Percentiles rank a stretch among this genome's conserved stretches.
Conservation (phyloP, 2,888 invertebrate genomes). For the Heterodera filipjevi region DNA sequence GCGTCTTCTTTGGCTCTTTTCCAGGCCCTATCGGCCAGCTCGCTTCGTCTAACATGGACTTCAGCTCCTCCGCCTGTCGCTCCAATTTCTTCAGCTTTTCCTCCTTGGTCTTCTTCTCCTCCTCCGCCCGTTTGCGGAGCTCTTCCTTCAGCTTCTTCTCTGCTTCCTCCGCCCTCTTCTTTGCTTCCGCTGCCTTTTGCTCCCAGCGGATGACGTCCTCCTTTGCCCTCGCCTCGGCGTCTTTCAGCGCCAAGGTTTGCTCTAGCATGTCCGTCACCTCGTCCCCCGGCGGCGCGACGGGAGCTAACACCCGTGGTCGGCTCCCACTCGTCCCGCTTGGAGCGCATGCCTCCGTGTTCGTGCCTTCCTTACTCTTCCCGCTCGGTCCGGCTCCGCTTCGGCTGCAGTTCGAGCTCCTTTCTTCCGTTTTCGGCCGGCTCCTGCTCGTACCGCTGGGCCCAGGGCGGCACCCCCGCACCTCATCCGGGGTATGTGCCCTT, state of each 20-base stretch:
- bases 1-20: neutral
- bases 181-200: neutral
- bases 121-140: neutral
- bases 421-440: neutral
- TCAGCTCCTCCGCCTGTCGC: neutral
- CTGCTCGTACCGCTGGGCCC: no score
- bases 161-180: neutral
- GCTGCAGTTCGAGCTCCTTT: no score
- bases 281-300: neutral
- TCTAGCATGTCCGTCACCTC: neutral
- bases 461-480: neutral
- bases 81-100: neutral
- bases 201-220: neutral
- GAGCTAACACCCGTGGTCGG: neutral
- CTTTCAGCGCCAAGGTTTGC: neutral
- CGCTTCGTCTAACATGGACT: neutral
- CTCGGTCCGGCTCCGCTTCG: no score
- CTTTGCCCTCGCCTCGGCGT: neutral
- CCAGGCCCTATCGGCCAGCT: neutral
- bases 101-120: neutral
- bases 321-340: no score
- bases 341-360: no score
- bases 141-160: neutral
- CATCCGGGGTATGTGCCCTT: no score
- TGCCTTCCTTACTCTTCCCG: no score